These are phyloP conservation scores for Solenodon paradoxus DNA, from an alignment of 2,113 vertebrate species.

Conservation along the genomic window DNA sequence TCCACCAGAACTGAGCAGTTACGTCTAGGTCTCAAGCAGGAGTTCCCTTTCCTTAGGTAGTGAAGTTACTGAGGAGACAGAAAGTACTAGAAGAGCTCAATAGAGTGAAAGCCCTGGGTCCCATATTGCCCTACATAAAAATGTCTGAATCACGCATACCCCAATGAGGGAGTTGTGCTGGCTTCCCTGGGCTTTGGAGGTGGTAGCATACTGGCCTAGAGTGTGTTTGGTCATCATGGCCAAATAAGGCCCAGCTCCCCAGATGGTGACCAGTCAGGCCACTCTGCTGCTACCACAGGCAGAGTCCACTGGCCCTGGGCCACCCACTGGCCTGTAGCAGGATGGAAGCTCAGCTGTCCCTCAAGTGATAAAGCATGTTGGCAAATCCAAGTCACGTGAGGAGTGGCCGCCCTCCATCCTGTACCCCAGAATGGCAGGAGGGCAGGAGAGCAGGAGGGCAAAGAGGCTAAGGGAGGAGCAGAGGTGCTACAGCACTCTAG, in stretches of 20 bases:
- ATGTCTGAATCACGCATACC: too few species aligned
- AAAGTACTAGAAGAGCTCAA: background rate
- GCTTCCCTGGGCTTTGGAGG: constrained; percentile 30
- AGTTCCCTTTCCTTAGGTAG: background rate
- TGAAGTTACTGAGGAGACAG: background rate
- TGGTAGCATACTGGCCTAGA: background rate
- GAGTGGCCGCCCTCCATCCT: background rate
- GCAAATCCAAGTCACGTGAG: background rate
- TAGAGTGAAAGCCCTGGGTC: background rate
- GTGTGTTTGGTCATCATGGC: background rate
- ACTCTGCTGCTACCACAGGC: background rate
- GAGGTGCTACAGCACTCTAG: too few species aligned
- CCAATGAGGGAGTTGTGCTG: too few species aligned
- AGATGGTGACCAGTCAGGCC: background rate
- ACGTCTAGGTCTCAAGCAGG: background rate
- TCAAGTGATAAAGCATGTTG: background rate
- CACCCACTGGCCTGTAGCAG: background rate
- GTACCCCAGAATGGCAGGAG: background rate
- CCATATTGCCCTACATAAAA: too few species aligned
- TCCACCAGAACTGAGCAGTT: background rate
- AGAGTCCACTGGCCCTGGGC: background rate
- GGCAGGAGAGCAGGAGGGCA: background rate
- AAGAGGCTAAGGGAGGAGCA: background rate
- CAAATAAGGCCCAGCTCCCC: constrained; percentile 8
- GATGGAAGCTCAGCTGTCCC: background rate